Conservation (phyloP, 1,140 invertebrate species). For the Amphibalanus amphitrite region DNA sequence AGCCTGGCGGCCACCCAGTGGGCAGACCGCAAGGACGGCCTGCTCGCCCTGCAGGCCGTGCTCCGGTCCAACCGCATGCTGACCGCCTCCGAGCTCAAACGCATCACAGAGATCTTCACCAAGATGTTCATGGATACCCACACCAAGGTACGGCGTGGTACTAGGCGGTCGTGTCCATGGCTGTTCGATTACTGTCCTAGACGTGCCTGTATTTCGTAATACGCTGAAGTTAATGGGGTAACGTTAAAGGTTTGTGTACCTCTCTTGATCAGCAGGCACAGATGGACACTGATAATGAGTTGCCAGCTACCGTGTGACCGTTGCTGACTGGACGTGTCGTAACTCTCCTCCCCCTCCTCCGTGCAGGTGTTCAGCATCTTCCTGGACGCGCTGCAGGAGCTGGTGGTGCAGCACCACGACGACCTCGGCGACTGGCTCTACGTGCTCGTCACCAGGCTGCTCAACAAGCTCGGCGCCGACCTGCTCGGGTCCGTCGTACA, state of each 20-base stretch:
- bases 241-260: too few species aligned
- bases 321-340: too few species aligned
- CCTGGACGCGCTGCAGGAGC: constrained; percentile 73
- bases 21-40: constrained; percentile 80
- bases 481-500: constrained; percentile 71
- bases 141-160: constrained; percentile 44
- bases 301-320: too few species aligned
- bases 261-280: too few species aligned
- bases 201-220: too few species aligned
- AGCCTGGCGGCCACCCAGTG: constrained; percentile 72
- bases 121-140: constrained; percentile 97
- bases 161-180: too few species aligned
- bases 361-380: constrained; percentile 70
- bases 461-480: constrained; percentile 79
- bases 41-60: constrained; percentile 58
- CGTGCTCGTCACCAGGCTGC: constrained; percentile 51
- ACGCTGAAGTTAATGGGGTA: too few species aligned
- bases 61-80: constrained; percentile 50
- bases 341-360: too few species aligned
- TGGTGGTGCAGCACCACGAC: constrained; percentile 64
- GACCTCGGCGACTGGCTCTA: constrained; percentile 84
- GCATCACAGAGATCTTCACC: constrained; percentile 75
- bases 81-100: constrained; percentile 47
- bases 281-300: too few species aligned
- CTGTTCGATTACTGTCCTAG: too few species aligned